These are phyloP conservation scores for Trididemnum miniatum DNA, from an alignment of 23 tunicate genomes.

Conservation along the genomic window DNA sequence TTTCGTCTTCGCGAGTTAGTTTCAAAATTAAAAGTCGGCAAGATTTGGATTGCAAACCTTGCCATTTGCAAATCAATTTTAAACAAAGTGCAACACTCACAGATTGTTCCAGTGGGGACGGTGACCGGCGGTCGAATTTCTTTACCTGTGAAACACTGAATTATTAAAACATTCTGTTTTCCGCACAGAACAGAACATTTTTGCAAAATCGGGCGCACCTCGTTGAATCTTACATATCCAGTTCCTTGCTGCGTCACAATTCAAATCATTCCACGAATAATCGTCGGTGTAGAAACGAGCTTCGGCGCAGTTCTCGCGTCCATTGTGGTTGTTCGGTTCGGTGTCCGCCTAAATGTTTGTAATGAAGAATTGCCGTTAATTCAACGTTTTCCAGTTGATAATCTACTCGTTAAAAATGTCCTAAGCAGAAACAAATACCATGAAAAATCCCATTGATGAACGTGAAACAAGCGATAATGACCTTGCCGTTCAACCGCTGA, in stretches of 20 bases:
- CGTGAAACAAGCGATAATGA: no score
- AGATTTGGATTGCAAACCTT: background rate
- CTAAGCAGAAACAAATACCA: no score
- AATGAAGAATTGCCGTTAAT: no score
- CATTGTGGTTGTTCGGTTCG: slow-evolving; percentile 83
- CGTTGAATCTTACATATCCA: slow-evolving; percentile 80
- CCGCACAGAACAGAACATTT: no score
- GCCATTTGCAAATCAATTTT: background rate
- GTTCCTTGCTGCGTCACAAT: slow-evolving; percentile 64
- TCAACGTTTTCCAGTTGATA: no score
- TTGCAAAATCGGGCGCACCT: slow-evolving; percentile 9
- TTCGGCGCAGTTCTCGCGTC: slow-evolving; percentile 71
- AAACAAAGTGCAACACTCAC: slow-evolving; percentile 32
- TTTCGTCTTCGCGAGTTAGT: no score
- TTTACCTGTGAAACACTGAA: no score
- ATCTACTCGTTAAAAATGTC: no score
- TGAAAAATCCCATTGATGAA: no score
- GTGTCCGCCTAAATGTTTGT: slow-evolving; percentile 12
- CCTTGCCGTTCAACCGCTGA: no score
- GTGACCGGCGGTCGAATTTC: slow-evolving; percentile 52
- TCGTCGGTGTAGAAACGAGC: slow-evolving; percentile 21
- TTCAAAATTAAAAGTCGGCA: background rate
- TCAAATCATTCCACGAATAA: slow-evolving; percentile 60
- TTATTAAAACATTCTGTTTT: no score
- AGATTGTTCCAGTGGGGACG: slow-evolving; percentile 50